Evolutionary conservation across 2,888 invertebrate species (phyloP).

Genomic region (Drosophila birchii): DNA sequence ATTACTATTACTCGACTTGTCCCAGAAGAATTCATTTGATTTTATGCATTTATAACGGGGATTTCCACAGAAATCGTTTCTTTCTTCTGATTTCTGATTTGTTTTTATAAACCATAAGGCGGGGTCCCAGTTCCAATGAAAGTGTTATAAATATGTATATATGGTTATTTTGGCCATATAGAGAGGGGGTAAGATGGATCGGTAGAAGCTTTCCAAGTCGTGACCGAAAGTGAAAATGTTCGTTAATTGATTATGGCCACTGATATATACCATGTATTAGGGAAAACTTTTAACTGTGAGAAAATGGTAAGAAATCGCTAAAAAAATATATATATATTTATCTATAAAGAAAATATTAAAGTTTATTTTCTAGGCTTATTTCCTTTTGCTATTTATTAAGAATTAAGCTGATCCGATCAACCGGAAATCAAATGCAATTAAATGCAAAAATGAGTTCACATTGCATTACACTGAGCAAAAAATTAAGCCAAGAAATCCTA

Average conservation of each 20-base stretch:
- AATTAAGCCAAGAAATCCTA: background rate
- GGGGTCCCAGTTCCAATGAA: constrained; percentile 47
- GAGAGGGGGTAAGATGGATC: constrained; percentile 4
- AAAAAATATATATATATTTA: background rate
- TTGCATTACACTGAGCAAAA: constrained; percentile 14
- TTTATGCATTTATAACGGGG: constrained; percentile 60
- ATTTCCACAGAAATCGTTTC: constrained; percentile 20
- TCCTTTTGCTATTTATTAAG: background rate
- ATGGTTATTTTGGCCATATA: constrained; percentile 16
- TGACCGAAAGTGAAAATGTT: constrained; percentile 70
- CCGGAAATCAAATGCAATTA: constrained; percentile 54
- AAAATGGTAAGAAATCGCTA: background rate
- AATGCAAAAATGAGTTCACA: constrained; percentile 21
- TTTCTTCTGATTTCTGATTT: background rate
- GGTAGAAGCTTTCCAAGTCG: constrained; percentile 62
- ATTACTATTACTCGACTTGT: constrained; percentile 43
- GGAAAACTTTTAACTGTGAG: background rate
- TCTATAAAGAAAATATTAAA: background rate
- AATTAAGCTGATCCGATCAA: constrained; percentile 14
- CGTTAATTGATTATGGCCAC: constrained; percentile 35
- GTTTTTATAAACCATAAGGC: constrained; percentile 50
- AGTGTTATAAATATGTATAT: constrained; percentile 69
- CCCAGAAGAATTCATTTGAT: constrained; percentile 36
- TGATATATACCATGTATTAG: background rate
- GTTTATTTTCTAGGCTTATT: background rate